These are phyloP conservation scores for Meloidogyne hapla DNA, from an alignment of 1,140 invertebrate genomes.

Conservation along the genomic window DNA sequence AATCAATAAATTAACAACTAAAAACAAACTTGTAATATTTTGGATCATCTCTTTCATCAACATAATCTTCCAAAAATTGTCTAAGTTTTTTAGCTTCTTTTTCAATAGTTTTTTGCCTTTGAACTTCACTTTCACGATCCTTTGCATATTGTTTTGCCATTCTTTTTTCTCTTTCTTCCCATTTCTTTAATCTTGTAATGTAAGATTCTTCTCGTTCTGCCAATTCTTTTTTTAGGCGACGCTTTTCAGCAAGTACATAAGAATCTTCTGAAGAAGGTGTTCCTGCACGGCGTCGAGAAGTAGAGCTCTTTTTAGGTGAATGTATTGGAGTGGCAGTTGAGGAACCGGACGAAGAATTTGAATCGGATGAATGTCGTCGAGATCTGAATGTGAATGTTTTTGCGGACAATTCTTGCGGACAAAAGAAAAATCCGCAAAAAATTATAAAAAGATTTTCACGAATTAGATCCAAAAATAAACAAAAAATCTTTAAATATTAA, in stretches of 20 bases:
- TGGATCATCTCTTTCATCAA: slow-evolving; percentile 91
- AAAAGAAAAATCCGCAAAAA: no score
- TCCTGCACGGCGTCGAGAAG: background rate
- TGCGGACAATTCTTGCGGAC: no score
- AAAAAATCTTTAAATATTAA: background rate
- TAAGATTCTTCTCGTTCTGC: slow-evolving; percentile 50
- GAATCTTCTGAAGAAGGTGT: slow-evolving; percentile 29
- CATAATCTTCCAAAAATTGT: slow-evolving; percentile 97
- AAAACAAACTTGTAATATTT: slow-evolving; percentile 85
- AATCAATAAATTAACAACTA: background rate
- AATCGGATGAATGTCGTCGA: background rate
- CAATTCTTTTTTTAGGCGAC: slow-evolving; percentile 40
- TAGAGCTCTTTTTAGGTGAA: background rate
- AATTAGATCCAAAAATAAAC: background rate
- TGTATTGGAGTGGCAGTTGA: background rate
- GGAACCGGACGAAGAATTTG: background rate
- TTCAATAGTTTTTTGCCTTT: slow-evolving; percentile 33
- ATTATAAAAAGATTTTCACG: no score
- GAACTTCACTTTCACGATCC: slow-evolving; percentile 77
- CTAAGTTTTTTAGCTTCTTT: slow-evolving; percentile 85
- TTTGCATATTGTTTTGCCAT: slow-evolving; percentile 88
- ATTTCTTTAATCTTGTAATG: slow-evolving; percentile 65
- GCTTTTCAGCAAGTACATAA: slow-evolving; percentile 32
- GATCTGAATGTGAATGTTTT: background rate
- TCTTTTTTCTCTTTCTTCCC: slow-evolving; percentile 88